Evolutionary conservation across 1,140 invertebrate species (phyloP).

Genomic region (Lutraria rhynchaena): DNA sequence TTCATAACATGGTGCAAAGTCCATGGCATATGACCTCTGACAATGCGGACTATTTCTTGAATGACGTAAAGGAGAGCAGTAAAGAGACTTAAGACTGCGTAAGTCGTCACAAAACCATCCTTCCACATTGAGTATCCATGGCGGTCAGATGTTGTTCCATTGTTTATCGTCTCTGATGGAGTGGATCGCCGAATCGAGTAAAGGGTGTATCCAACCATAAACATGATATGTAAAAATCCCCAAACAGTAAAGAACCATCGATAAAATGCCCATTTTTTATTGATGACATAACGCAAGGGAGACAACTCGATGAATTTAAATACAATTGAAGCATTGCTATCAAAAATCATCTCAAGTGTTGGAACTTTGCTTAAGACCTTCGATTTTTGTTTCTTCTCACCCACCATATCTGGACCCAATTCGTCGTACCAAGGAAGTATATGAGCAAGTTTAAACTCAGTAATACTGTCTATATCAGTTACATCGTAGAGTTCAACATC

Average conservation of each 20-base stretch:
- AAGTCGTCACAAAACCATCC: conserved; percentile 35
- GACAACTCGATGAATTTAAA: conserved; percentile 45
- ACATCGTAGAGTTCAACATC: conserved; percentile 69
- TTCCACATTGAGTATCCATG: neutral
- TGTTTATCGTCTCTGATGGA: neutral
- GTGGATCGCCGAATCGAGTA: conserved; percentile 19
- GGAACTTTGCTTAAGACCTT: conserved; percentile 7
- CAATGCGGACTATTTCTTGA: conserved; percentile 42
- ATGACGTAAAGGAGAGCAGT: conserved; percentile 5
- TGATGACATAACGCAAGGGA: conserved; percentile 41
- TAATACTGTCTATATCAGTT: conserved; percentile 62
- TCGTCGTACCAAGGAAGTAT: conserved; percentile 7
- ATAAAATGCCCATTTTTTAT: conserved; percentile 51
- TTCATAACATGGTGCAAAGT: conserved; percentile 34
- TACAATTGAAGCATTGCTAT: conserved; percentile 21
- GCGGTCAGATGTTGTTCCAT: neutral
- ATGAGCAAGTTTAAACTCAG: neutral
- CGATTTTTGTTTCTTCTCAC: neutral
- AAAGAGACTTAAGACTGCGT: conserved; percentile 33
- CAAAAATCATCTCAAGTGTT: conserved; percentile 48
- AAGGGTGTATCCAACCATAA: conserved; percentile 41
- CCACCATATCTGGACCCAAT: neutral
- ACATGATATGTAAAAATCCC: conserved; percentile 42
- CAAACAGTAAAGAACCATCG: conserved; percentile 15
- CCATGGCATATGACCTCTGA: conserved; percentile 37